phyloP scores from a whole-genome alignment of 1,140 invertebrate genomes.

The Battus philenor region DNA sequence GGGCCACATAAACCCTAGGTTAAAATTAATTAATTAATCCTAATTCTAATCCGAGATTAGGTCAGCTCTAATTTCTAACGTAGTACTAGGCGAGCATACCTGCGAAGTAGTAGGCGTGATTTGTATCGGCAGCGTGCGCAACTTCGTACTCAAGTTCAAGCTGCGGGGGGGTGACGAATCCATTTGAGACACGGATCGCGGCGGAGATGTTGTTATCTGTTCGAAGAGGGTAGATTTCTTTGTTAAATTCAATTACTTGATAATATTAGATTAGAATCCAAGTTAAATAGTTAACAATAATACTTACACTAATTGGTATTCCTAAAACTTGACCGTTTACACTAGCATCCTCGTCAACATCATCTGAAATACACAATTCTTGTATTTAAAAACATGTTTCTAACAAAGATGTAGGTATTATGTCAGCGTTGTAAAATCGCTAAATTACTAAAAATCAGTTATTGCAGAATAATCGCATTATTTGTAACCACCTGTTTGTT shows the following conservation, averaged over 20 bases:
- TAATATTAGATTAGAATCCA: too few relatives aligned
- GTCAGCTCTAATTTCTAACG: constrained; percentile 51
- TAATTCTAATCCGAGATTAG: constrained; percentile 50
- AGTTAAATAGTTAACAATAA: too few relatives aligned
- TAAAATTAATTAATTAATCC: too few relatives aligned
- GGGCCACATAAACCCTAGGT: too few relatives aligned
- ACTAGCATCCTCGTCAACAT: constrained; percentile 44
- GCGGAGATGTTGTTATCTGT: constrained; percentile 54
- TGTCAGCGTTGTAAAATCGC: too few relatives aligned
- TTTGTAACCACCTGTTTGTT: too few relatives aligned
- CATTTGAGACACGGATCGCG: constrained; percentile 33
- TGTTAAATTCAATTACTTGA: not conserved
- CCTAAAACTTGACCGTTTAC: constrained; percentile 57
- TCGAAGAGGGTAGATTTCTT: constrained; percentile 19
- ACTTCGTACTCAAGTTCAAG: constrained; percentile 59
- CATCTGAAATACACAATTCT: constrained; percentile 37
- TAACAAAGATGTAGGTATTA: too few relatives aligned
- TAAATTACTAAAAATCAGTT: too few relatives aligned
- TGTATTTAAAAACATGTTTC: too few relatives aligned
- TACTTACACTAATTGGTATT: constrained; percentile 66
- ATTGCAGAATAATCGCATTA: too few relatives aligned
- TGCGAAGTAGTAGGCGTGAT: constrained; percentile 62
- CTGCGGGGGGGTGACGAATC: constrained; percentile 48
- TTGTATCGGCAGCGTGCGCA: constrained; percentile 60
- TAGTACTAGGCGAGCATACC: constrained; percentile 54